Percentiles rank a stretch among this genome's conserved stretches.
Evolutionary conservation across 1,140 invertebrate genomes (phyloP).

Genomic region (Zaprionus africanus): DNA sequence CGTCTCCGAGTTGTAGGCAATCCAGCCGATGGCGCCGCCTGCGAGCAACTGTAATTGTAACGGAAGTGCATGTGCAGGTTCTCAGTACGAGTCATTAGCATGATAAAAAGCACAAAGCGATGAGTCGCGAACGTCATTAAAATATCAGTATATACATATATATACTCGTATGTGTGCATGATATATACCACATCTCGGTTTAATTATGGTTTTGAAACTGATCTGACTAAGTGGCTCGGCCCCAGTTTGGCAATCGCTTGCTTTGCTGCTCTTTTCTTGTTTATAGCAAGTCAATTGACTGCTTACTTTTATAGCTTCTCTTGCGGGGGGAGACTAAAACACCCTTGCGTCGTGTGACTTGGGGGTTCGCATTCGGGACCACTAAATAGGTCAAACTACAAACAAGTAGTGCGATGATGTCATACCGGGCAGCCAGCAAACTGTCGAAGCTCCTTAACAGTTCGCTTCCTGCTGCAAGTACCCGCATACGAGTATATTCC

Average conservation of each 20-base stretch:
- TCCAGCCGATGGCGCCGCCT: slow-evolving; percentile 66
- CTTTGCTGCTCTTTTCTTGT: slow-evolving; percentile 3
- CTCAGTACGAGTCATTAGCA: slow-evolving; percentile 57
- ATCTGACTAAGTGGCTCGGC: slow-evolving; percentile 8
- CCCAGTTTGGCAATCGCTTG: background rate
- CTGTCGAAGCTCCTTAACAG: slow-evolving; percentile 42
- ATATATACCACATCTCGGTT: slow-evolving; percentile 12
- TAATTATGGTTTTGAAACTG: slow-evolving; percentile 29
- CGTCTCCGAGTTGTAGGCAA: slow-evolving; percentile 67
- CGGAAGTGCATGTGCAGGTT: slow-evolving; percentile 25
- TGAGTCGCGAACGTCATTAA: background rate
- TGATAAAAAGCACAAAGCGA: slow-evolving; percentile 7
- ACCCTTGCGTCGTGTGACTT: slow-evolving; percentile 2
- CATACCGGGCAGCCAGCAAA: slow-evolving; percentile 47
- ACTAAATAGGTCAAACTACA: slow-evolving; percentile 69
- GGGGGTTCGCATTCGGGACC: slow-evolving; percentile 29
- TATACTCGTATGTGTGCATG: background rate
- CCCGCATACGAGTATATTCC: slow-evolving; percentile 20
- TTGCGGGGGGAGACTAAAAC: slow-evolving; percentile 11
- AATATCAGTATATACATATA: background rate
- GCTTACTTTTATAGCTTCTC: slow-evolving; percentile 24
- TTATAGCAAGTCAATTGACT: slow-evolving; percentile 30
- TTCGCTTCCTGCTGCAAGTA: slow-evolving; percentile 20
- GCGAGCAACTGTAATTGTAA: slow-evolving; percentile 63
- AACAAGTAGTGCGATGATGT: slow-evolving; percentile 56